A percentile compares a stretch with the other conserved stretches of the same genome.
Evolutionary conservation across 2,888 invertebrate species (phyloP).

Genomic region (Celastrina argiolus): DNA sequence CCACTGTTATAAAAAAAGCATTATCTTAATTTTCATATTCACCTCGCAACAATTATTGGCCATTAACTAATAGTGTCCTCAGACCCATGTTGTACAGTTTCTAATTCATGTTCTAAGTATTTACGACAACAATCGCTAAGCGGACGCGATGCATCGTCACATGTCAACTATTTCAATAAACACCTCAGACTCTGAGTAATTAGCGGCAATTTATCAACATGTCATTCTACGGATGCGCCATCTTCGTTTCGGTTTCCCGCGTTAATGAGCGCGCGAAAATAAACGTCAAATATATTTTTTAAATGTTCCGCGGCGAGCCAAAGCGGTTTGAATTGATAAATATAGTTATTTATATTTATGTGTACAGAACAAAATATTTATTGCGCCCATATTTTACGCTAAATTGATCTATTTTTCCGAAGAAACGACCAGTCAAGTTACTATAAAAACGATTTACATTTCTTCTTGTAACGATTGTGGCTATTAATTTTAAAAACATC

Average conservation of each 20-base stretch:
- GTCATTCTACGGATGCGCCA: constrained; percentile 52
- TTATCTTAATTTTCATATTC: neutral
- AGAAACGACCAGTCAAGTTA: neutral
- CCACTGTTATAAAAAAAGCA: no score
- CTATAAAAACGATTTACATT: constrained; percentile 1
- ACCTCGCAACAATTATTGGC: neutral
- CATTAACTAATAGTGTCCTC: neutral
- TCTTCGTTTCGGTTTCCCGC: constrained; percentile 45
- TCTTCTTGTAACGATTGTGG: neutral
- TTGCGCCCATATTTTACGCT: neutral
- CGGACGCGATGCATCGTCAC: constrained; percentile 62
- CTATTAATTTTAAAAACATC: neutral
- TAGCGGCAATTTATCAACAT: constrained; percentile 72
- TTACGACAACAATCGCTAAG: constrained; percentile 36
- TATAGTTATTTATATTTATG: constrained; percentile 7
- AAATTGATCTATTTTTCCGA: neutral
- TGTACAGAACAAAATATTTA: neutral
- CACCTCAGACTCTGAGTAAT: constrained; percentile 69
- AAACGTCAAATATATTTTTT: constrained; percentile 44
- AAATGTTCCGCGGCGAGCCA: constrained; percentile 28
- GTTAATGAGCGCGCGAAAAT: constrained; percentile 62
- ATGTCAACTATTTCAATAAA: constrained; percentile 69
- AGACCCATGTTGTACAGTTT: neutral
- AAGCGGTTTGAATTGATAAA: constrained; percentile 31
- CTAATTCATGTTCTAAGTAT: constrained; percentile 10